phyloP scores from a whole-genome alignment of 1,140 invertebrate genomes.

The Saxidomus purpurata region DNA sequence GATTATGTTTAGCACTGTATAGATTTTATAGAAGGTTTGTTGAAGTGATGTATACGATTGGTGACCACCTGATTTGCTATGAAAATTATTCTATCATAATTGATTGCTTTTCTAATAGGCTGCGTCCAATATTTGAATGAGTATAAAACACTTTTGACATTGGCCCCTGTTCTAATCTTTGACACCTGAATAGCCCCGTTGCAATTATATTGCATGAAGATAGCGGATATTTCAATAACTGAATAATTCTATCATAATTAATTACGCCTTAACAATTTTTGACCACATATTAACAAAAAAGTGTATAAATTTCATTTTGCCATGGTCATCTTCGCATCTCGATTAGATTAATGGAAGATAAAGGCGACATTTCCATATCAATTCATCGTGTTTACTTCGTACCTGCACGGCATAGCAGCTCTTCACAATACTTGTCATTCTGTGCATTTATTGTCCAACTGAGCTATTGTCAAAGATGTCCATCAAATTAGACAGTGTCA shows the following conservation, averaged over 20 bases:
- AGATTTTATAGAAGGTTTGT: too few relatives aligned
- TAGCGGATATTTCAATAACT: constrained; percentile 23
- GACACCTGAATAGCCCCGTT: constrained; percentile 11
- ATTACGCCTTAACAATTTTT: constrained; percentile 42
- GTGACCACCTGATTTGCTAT: constrained; percentile 14
- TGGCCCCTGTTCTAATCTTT: background rate
- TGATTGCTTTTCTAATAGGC: constrained; percentile 10
- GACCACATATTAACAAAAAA: constrained; percentile 47
- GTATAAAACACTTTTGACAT: constrained; percentile 9
- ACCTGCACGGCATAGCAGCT: constrained; percentile 33
- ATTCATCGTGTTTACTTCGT: constrained; percentile 23
- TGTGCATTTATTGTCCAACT: constrained; percentile 22
- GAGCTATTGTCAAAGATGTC: constrained; percentile 36
- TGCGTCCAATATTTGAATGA: constrained; percentile 15
- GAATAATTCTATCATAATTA: constrained; percentile 50
- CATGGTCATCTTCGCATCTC: constrained; percentile 19
- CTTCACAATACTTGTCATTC: constrained; percentile 39
- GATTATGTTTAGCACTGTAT: too few relatives aligned
- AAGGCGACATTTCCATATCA: constrained; percentile 27
- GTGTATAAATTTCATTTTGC: constrained; percentile 37
- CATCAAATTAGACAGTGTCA: constrained; percentile 16
- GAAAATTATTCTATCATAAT: constrained; percentile 21
- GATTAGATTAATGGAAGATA: constrained; percentile 38
- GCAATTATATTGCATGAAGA: constrained; percentile 53
- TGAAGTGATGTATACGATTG: too few relatives aligned